Evolutionary conservation across 2,888 invertebrate species (phyloP), one percentile per base, ranked within the genome.

Genomic region (Bellardia bayeri): DNA sequence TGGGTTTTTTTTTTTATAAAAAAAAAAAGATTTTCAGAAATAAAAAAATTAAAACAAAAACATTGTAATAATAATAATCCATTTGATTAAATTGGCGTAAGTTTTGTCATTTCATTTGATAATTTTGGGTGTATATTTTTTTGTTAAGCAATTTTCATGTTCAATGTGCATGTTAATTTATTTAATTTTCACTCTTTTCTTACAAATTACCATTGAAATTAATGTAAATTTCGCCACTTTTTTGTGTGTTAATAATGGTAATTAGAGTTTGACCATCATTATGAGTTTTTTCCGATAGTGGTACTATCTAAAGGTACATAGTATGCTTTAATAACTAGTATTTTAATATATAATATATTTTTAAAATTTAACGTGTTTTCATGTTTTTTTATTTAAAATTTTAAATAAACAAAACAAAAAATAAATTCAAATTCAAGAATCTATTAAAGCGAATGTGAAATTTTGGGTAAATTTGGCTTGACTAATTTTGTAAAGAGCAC

Each of bases 111-210:
- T 58, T 68, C 13, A 33, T 56, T 56, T 23, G 54, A 42, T 33
- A 68, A 58, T 69, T 66, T 66, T 40, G n/a, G 78, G 54, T 69
- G 68, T 14, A 16, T 66, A 49, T n/a, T 14, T 69, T 45, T 16
- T 40, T 49, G 23, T 11, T 51, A 37, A 13, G n/a, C 33, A 56
- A 58, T 58, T 58, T 58, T 56, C 33, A 37, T 37, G 40, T 37
- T 13, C 45, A 7, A 45, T 11, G 2, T 45, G 5, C 9, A 11
- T 45, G 45, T 45, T 9, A 11, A 11, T 9, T 45, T 45, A 11
- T 37, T 58, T 37, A 49, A 69, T 45, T 69, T 58, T 2, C 7
- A 56, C 13, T 56, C 33, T 58, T 45, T 9, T 58, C 37, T n/a
- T 13, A 3, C 13, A 13, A 45, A 45, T 11, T 45, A 45, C 45